Evolutionary conservation across 2,113 vertebrate species (phyloP).

Genomic region (Gobiocypris rarus): DNA sequence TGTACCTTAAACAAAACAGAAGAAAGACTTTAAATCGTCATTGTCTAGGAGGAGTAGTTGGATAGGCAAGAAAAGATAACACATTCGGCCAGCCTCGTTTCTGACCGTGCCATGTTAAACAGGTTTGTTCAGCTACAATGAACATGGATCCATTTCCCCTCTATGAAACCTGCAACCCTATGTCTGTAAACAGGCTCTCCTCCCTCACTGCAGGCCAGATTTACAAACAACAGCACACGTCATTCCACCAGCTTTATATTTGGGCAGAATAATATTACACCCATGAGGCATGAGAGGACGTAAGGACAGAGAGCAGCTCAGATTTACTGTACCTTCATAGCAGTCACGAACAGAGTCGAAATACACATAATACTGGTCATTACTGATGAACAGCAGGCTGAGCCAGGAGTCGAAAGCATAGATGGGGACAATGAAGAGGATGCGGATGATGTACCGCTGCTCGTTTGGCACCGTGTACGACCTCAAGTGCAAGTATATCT

Average conservation of each 20-base stretch:
- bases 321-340: constrained; percentile 89
- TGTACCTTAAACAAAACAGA: constrained; percentile 20
- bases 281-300: neutral
- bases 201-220: constrained; percentile 34
- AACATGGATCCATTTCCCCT: neutral
- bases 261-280: neutral
- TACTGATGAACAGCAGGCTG: constrained; percentile 92
- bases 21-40: neutral
- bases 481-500: constrained; percentile 92
- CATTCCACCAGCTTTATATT: neutral
- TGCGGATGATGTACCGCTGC: constrained; percentile 96
- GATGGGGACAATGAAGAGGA: constrained; percentile 92
- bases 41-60: neutral
- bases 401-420: constrained; percentile 96
- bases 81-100: constrained; percentile 11
- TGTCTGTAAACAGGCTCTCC: neutral
- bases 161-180: neutral
- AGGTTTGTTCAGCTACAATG: constrained; percentile 62
- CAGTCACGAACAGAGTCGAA: constrained; percentile 93
- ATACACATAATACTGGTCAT: constrained; percentile 90
- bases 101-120: constrained; percentile 59
- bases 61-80: constrained; percentile 35
- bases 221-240: constrained; percentile 16
- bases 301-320: neutral
- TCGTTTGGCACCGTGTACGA: constrained; percentile 90